Evolutionary conservation across 2,888 invertebrate genomes (phyloP).

Genomic region (Andrena flavipes): DNA sequence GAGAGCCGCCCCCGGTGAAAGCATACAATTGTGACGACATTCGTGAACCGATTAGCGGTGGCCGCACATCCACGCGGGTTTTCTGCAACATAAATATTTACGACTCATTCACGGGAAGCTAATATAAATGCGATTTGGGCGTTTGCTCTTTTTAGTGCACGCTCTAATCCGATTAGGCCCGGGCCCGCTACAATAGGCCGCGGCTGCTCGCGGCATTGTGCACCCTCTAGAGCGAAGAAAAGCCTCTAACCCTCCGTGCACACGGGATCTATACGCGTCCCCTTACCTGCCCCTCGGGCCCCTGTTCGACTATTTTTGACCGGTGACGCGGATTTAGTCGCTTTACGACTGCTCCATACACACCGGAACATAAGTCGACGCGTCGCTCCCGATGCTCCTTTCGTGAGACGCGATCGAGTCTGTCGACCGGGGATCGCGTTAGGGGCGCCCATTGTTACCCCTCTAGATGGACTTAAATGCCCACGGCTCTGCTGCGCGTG

Average conservation of each 20-base stretch:
- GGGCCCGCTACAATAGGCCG: conserved; percentile 68
- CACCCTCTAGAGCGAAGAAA: conserved; percentile 64
- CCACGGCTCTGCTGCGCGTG: conserved; percentile 31
- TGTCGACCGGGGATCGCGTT: conserved; percentile 46
- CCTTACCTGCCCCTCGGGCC: conserved; percentile 20
- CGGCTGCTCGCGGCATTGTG: conserved; percentile 70
- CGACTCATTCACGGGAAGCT: conserved; percentile 84
- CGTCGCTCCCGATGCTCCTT: conserved; percentile 70
- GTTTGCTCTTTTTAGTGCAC: conserved; percentile 84
- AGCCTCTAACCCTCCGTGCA: conserved; percentile 49
- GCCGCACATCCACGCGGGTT: conserved; percentile 75
- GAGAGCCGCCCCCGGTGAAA: conserved; percentile 33
- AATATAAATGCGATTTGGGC: conserved; percentile 85
- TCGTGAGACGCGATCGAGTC: conserved; percentile 63
- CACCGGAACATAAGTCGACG: conserved; percentile 78
- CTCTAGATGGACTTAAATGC: conserved; percentile 76
- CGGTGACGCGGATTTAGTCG: conserved; percentile 83
- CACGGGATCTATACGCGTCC: conserved; percentile 32
- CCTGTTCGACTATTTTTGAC: conserved; percentile 75
- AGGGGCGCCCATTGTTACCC: conserved; percentile 76
- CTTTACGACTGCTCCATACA: conserved; percentile 80
- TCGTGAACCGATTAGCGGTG: conserved; percentile 82
- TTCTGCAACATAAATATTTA: conserved; percentile 84
- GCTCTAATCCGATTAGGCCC: conserved; percentile 83
- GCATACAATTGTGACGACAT: conserved; percentile 80